phyloP scores from a whole-genome alignment of 2,888 invertebrate species.

The Archips crataeganus region DNA sequence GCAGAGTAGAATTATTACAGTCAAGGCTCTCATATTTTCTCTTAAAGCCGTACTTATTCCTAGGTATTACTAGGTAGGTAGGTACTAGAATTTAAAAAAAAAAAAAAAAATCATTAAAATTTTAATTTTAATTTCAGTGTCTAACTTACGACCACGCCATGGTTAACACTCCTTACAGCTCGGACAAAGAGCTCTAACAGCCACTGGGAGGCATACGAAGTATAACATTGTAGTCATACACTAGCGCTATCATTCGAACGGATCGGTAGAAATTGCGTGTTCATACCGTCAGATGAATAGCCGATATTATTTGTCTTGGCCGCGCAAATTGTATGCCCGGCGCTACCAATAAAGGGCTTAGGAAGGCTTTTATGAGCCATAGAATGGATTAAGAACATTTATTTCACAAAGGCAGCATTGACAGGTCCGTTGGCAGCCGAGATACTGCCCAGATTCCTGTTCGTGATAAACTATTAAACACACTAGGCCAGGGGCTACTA shows the following conservation, averaged over 20 bases:
- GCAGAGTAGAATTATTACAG: too few species aligned
- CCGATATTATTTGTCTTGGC: slow-evolving; percentile 39
- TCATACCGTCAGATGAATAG: slow-evolving; percentile 41
- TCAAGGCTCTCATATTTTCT: too few species aligned
- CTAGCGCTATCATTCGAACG: slow-evolving; percentile 26
- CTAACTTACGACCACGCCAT: not conserved
- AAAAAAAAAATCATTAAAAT: not conserved
- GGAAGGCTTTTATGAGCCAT: slow-evolving; percentile 34
- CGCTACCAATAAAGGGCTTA: slow-evolving; percentile 31
- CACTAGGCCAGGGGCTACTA: slow-evolving; percentile 37
- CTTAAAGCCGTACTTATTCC: too few species aligned
- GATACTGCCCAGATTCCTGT: slow-evolving; percentile 38
- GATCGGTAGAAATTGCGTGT: slow-evolving; percentile 41
- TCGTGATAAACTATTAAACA: slow-evolving; percentile 39
- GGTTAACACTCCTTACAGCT: not conserved
- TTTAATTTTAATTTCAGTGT: not conserved
- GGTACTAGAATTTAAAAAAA: too few species aligned
- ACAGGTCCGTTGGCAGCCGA: slow-evolving; percentile 41
- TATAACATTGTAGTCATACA: slow-evolving; percentile 7
- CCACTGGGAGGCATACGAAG: slow-evolving; percentile 17
- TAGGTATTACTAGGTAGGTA: too few species aligned
- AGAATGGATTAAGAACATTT: slow-evolving; percentile 41
- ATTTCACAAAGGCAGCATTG: slow-evolving; percentile 41
- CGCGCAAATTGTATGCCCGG: slow-evolving; percentile 38
- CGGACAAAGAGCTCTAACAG: slow-evolving; percentile 6